Evolutionary conservation across 2,113 vertebrate genomes (phyloP), one percentile per base, ranked within the genome.

Genomic region (Antechinus flavipes): DNA sequence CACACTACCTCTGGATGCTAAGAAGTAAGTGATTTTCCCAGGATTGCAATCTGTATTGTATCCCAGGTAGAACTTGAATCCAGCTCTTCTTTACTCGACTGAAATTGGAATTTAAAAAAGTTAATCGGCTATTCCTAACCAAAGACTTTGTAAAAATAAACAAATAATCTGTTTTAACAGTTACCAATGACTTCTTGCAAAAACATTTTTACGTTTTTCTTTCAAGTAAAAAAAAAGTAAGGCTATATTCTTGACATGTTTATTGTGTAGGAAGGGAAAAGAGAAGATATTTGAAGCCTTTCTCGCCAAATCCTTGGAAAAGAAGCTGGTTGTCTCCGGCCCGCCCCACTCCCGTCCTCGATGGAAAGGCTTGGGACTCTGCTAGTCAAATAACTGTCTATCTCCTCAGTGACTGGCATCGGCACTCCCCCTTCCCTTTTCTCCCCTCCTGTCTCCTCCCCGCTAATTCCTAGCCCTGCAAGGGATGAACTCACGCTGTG

Each of bases 161-260:
- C 4, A 76, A 6, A 84, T n/a, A 76, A 56, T 97, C 97, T 95
- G 93, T 98, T 98, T 97, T 96, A 93, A 95, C 96, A 93, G 93
- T 97, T 98, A 98, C 97, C 97, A 93, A 26, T 61, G 61, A 76
- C 14, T 96, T 94, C 90, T 97, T 97, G 97, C 96, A 97, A 98
- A 98, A 97, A 96, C 2, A 68, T 68, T 30, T 30, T n/a, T 76
- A 76, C 35, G 14, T 76, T n/a, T 76, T 76, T 76, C 35, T 76
- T 76, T 76, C 68, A 42, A 68, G 30, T 68, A 68, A 35, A 94
- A 95, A 91, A 49, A 49, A 49, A 94, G 98, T 98, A 97, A 98
- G 68, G 96, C 96, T 92, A 94, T 96, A 91, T 97, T 84, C 84
- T 96, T 98, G 95, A 97, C 96, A 96, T 92, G 96, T 96, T 98